Conservation (phyloP, 2,797 vertebrate genomes). For the Enteromius paludinosus region DNA sequence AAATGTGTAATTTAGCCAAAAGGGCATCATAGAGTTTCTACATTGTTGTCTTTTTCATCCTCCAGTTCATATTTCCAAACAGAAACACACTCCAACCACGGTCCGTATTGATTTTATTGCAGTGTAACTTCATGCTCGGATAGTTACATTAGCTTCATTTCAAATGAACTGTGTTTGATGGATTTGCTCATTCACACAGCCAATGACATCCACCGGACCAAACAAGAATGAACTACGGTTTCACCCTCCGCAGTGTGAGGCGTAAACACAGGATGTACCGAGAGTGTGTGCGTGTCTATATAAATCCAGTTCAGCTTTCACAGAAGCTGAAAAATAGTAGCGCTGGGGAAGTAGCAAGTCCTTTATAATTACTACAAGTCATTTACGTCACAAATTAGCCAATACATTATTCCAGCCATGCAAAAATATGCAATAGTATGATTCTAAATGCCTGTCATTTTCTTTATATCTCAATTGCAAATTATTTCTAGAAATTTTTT, state of each 20-base stretch:
- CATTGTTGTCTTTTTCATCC: slow-evolving; percentile 32
- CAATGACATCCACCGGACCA: slow-evolving; percentile 40
- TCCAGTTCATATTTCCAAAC: slow-evolving; percentile 41
- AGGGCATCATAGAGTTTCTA: slow-evolving; percentile 12
- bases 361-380: background rate
- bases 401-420: background rate
- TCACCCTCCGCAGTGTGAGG: slow-evolving; percentile 7
- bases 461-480: background rate
- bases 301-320: slow-evolving; percentile 6
- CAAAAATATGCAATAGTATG: background rate
- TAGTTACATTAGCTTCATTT: slow-evolving; percentile 49
- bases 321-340: slow-evolving; percentile 1
- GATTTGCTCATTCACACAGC: slow-evolving; percentile 42
- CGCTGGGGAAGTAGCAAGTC: background rate
- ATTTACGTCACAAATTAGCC: slow-evolving; percentile 3
- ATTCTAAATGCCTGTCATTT: too few species aligned
- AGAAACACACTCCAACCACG: slow-evolving; percentile 25
- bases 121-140: slow-evolving; percentile 49
- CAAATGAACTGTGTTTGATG: slow-evolving; percentile 44
- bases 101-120: slow-evolving; percentile 46
- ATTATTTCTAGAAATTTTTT: background rate
- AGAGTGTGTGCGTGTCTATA: background rate
- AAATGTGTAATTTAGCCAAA: slow-evolving; percentile 27
- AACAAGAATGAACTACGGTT: slow-evolving; percentile 34
- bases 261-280: background rate